These are phyloP conservation scores for Gadus chalcogrammus DNA, from an alignment of 2,113 vertebrate genomes.

Conservation along the genomic window DNA sequence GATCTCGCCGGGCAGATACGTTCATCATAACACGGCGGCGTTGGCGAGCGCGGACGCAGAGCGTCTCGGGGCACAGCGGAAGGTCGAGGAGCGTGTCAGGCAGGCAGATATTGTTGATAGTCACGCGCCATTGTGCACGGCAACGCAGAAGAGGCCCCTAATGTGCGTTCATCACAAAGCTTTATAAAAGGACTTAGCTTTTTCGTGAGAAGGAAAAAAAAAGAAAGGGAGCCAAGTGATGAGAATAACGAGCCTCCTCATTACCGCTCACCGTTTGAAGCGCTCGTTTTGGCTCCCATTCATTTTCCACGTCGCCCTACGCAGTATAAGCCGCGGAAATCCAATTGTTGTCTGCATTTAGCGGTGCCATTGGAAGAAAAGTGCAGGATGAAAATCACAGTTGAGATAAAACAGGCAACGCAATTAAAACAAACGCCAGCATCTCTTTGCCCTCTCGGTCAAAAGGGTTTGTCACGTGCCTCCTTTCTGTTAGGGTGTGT, in stretches of 20 bases:
- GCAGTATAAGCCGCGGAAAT: slow-evolving; percentile 3
- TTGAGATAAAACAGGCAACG: slow-evolving; percentile 12
- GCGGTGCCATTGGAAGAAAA: background rate
- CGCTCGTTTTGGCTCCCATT: background rate
- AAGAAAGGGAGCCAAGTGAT: background rate
- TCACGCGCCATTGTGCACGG: too few species aligned
- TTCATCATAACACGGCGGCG: too few species aligned
- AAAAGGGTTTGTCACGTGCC: slow-evolving; percentile 3
- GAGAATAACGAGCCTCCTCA: background rate
- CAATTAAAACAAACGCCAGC: background rate
- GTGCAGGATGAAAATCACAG: slow-evolving; percentile 1
- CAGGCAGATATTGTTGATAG: too few species aligned
- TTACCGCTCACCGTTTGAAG: slow-evolving; percentile 4
- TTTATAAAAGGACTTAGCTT: background rate
- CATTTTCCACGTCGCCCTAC: background rate
- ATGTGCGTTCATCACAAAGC: background rate
- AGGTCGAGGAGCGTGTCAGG: too few species aligned
- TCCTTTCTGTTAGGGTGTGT: background rate
- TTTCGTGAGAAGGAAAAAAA: background rate
- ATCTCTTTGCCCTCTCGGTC: background rate
- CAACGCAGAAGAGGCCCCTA: too few species aligned
- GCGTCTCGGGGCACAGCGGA: too few species aligned
- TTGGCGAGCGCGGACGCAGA: too few species aligned
- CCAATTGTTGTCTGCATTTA: slow-evolving; percentile 32
- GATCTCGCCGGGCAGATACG: too few species aligned